Evolutionary conservation across 1,140 invertebrate species (phyloP), one percentile per base, ranked within the genome.

Genomic region (Colletes latitarsis): DNA sequence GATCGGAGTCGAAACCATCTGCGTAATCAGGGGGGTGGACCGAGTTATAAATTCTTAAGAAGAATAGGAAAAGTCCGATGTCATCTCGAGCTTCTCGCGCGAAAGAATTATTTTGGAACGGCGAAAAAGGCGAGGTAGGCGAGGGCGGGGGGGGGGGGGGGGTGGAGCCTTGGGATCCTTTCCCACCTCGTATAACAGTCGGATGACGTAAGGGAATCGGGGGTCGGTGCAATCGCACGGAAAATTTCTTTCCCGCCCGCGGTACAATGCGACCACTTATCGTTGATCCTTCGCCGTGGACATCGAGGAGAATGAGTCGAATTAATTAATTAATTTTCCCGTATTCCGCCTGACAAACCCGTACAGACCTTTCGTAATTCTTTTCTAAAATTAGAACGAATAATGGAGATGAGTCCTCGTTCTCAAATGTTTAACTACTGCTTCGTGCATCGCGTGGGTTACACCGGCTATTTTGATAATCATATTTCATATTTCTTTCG

Each of bases 71-170:
- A 84, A 49, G 55, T 63, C 52, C 9, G 69, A 43, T 63, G 64
- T 60, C 69, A 58, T 10, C 17, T 67, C 63, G 64, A 19, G 49
- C 14, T 43, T 19, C 58, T 19, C 49, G 41, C 69, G 74, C 12
- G 64, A 64, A 83, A 73, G 75, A 78, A 78, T 83, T 80, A 75
- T 85, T 85, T 81, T 77, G 70, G 78, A 86, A 85, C 70, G 64
- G 75, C 49, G 17, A 6, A 19, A 52, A 62, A 17, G 58, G 43
- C 17, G 64, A 6, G 79, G 39, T 55, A 76, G 62, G 6, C 30
- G 17, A 63, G 63, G 8, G 39, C 19, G 46, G 14, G 6, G 17
- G 15, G 12, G 9, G 52, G 14, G 15, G 15, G 52, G 14, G 15
- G 10, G 14, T 21, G 43, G 52, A 77, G 73, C 72, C 70, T 52